Evolutionary conservation across 2,888 invertebrate genomes (phyloP), one percentile per base, ranked within the genome.

Genomic region (Danaus chrysippus): DNA sequence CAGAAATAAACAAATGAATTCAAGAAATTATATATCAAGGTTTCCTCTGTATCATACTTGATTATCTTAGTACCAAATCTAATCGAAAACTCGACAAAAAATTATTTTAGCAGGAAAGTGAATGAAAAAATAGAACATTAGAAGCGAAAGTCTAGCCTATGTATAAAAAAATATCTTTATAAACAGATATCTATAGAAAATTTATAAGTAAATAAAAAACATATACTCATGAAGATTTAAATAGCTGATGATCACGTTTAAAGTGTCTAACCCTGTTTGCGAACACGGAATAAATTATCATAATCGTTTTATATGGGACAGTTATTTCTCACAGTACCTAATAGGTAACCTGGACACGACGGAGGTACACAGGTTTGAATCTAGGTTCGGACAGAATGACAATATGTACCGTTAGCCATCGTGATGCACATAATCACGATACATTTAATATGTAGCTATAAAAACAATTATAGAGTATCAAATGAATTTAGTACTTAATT

Each of bases 381-480:
- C 75, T 74, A 73, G 75, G 69, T 59, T 70, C 66, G 65, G 68
- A 73, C 65, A 70, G 75, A 76, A 77, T 77, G 71, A 70, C 70
- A 73, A 73, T 73, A 70, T 60, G 61, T 44, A 77, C 82, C 79
- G 82, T 81, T 82, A 82, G 64, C 3, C 49, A 70, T 81, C 80
- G 81, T 82, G 81, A 81, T 72, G 69, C 65, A 3, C 23, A 34
- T 71, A 70, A 68, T 75, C 64, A 66, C 63, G 63, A 59, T 60
- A 57, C 65, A 62, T 61, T 61, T 65, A 65, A 67, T 67, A 66
- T 60, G 62, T 60, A 44, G 41, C 56, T 44, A 49, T 54, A 58
- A 49, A 17, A 41, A 19, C 43, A 41, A 65, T 62, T 61, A 49
- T 58, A 59, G 41, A 23, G 12, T 61, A 46, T 17, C 23, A 5